Percentiles rank a stretch among this genome's conserved stretches.
Evolutionary conservation across 2,113 vertebrate genomes (phyloP).

Genomic region (Tachysurus vachellii): DNA sequence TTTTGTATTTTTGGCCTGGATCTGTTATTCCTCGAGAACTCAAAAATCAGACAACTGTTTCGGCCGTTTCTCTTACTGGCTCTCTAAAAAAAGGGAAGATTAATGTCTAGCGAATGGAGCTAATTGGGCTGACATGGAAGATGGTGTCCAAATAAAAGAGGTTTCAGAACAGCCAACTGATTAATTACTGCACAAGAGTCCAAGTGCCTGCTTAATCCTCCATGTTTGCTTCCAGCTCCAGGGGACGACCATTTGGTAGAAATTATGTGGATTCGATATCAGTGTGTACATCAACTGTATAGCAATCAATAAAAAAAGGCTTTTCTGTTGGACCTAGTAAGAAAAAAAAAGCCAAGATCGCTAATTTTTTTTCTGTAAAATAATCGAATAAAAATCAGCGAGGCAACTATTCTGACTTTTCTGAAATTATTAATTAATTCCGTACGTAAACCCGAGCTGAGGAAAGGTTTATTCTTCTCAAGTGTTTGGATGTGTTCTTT

Average conservation of each 20-base stretch:
- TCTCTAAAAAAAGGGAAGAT: slow-evolving; percentile 3
- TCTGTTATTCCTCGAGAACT: background rate
- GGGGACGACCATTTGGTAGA: slow-evolving; percentile 44
- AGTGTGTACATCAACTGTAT: slow-evolving; percentile 40
- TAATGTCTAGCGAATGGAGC: slow-evolving; percentile 1
- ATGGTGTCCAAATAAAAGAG: slow-evolving; percentile 26
- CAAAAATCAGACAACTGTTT: background rate
- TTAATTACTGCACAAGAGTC: slow-evolving; percentile 40
- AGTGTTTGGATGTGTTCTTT: slow-evolving; percentile 3
- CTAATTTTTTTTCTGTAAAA: slow-evolving; percentile 49
- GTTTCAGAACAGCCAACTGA: slow-evolving; percentile 15
- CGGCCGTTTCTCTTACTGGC: background rate
- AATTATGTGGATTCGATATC: slow-evolving; percentile 54
- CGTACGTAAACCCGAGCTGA: background rate
- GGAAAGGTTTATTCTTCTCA: slow-evolving; percentile 5
- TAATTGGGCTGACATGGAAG: slow-evolving; percentile 25
- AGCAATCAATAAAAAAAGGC: slow-evolving; percentile 50
- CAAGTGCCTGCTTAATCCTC: slow-evolving; percentile 42
- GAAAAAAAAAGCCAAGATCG: slow-evolving; percentile 29
- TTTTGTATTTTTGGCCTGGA: background rate
- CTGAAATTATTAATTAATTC: slow-evolving; percentile 41
- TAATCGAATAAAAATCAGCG: slow-evolving; percentile 52
- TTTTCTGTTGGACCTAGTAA: slow-evolving; percentile 55
- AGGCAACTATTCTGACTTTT: slow-evolving; percentile 54
- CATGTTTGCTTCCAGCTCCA: slow-evolving; percentile 29